Evolutionary conservation across 2,888 invertebrate species (phyloP), one percentile per base, ranked within the genome.

Genomic region (Choreutis nemorana): DNA sequence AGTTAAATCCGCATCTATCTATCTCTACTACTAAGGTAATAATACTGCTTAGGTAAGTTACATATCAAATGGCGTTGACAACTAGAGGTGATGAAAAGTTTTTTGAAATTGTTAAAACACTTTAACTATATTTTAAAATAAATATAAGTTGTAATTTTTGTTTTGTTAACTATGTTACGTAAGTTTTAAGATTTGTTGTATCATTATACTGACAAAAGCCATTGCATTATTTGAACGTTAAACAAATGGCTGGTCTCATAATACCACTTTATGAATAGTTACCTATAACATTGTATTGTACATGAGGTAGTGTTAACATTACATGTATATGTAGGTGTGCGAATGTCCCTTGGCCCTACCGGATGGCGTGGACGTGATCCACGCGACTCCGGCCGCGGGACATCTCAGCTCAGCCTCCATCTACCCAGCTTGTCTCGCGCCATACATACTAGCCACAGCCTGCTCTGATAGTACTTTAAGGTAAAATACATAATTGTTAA

Each of bases 401-500:
- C 98, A 98, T 64, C 81, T 98, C 23, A 95, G 97, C 57, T 97
- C 97, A 0, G 95, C 98, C 0, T 96, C 96, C 13, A 95, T 99
- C 49, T 98, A 98, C 72, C 97, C 98, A 3, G 97, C 97, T n/a
- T 99, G 98, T 66, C 87, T 96, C 52, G 96, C 98, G 0, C 98
- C 98, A 0, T 99, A 97, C 60, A 92, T 96, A 35, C 84, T 99
- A 34, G 91, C 94, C 0, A 97, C 97, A 0, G 96, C 97, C 1
- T 98, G 97, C 57, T 90, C 94, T 7, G 98, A 99, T 57, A 94
- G 95, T 39, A 87, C 90, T 0, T 85, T 94, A 20, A 79, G 86
- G 77, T 86, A 42, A 27, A n/a, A 29, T 36, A 30, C 5, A n/a
- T 14, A 12, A 8, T 14, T 23, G 23, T 7, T 12, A 18, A 6